Evolutionary conservation across 2,797 vertebrate species (phyloP), one percentile per base, ranked within the genome.

Genomic region (Darevskia mixta): DNA sequence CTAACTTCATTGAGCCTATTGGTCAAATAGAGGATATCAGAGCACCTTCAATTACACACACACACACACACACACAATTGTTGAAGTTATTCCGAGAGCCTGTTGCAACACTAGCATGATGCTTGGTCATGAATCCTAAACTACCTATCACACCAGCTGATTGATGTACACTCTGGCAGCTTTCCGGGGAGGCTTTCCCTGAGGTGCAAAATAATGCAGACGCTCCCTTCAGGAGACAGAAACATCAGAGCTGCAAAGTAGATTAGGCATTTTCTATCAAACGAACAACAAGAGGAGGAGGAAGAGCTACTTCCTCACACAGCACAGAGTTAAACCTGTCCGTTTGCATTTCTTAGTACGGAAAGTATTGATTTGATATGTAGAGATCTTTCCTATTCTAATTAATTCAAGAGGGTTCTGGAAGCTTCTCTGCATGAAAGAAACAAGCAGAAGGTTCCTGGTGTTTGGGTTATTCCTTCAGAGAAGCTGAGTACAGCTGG

Each of bases 101-200:
- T 58, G 9, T 77, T 88, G 45, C 43, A 84, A 71, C 49, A 84
- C 71, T 38, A 61, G 75, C 64, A 15, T 79, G 32, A 2, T 38
- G 23, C 66, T 49, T 66, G 87, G 75, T 64, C 55, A 25, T 79
- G 55, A 73, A 86, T 29, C 23, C 82, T 73, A 83, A 83, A 55
- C 66, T 79, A 61, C 23, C 81, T 38, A 73, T 83, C n/a, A 49
- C 45, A n/a, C 1, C 27, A 66, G n/a, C 66, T 67, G 55, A 79
- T 38, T 41, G 38, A 73, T 73, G 43, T 0, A 29, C 29, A 35
- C 38, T 77, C 73, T 73, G 79, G 66, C 38, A 49, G 80, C 29
- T 72, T 77, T 82, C 64, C 66, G n/a, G 41, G 7, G 38, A 86
- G 27, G n/a, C 35, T 32, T 32, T 69, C 25, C 29, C 64, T 61